A percentile compares a stretch with the other conserved stretches of the same genome.
Conservation (phyloP, 2,888 invertebrate species). For the Troides helena region DNA sequence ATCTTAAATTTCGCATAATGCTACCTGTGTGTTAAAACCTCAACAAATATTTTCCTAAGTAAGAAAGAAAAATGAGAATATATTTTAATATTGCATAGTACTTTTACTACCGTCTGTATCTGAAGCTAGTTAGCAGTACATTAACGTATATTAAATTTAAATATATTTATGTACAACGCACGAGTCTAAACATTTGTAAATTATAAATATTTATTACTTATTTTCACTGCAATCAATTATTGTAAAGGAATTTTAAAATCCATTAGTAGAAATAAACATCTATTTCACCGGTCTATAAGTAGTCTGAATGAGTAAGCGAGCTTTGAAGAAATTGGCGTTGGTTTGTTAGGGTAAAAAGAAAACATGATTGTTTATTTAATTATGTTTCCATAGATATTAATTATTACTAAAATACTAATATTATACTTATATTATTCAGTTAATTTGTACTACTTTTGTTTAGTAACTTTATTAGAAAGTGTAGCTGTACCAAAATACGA, state of each 20-base stretch:
- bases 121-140: background rate
- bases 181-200: background rate
- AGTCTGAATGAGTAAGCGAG: conserved; percentile 1
- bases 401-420: background rate
- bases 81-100: background rate
- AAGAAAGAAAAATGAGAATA: background rate
- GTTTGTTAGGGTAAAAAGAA: background rate
- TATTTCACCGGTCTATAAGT: conserved; percentile 1
- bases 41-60: background rate
- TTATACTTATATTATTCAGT: background rate
- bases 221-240: background rate
- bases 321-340: background rate
- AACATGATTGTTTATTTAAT: background rate
- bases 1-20: too few species aligned
- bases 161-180: background rate
- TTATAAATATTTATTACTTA: background rate
- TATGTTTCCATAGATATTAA: background rate
- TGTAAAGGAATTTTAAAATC: background rate
- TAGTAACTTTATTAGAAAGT: too few species aligned
- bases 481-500: too few species aligned
- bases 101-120: background rate
- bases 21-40: too few species aligned
- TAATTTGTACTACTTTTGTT: background rate
- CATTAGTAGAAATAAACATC: conserved; percentile 2
- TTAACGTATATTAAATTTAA: background rate